Percentiles rank a stretch among this genome's conserved stretches.
These are phyloP conservation scores for Malachius bipustulatus DNA, from an alignment of 2,888 invertebrate species.

Conservation along the genomic window DNA sequence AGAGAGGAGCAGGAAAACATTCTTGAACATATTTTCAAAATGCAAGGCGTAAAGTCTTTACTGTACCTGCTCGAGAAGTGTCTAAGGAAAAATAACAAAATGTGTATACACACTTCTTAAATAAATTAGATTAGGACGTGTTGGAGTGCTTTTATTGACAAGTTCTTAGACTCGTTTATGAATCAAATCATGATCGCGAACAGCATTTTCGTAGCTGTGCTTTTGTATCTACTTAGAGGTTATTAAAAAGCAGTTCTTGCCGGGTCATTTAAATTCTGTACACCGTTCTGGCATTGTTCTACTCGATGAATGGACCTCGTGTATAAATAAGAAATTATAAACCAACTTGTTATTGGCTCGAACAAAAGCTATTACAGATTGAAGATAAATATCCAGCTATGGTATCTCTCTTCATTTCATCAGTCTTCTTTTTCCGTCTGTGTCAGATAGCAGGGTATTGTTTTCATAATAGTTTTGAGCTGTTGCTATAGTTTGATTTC, in stretches of 20 bases:
- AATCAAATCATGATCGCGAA: not conserved
- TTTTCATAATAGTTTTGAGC: not conserved
- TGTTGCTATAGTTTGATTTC: too few species aligned
- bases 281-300: constrained; percentile 4
- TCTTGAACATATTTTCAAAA: too few species aligned
- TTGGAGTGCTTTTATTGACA: too few species aligned
- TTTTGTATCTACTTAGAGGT: constrained; percentile 9
- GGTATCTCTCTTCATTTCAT: not conserved
- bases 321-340: constrained; percentile 2
- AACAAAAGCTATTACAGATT: constrained; percentile 3
- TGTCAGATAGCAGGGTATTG: not conserved
- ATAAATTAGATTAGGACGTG: too few species aligned
- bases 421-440: too few species aligned
- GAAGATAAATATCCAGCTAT: not conserved
- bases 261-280: constrained; percentile 13
- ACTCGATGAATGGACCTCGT: constrained; percentile 3
- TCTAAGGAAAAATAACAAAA: too few species aligned
- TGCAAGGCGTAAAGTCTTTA: too few species aligned
- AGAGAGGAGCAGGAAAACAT: too few species aligned
- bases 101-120: too few species aligned
- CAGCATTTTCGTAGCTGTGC: not conserved
- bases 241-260: constrained; percentile 13
- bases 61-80: too few species aligned
- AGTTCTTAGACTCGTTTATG: too few species aligned
- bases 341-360: constrained; percentile 1